phyloP scores from a whole-genome alignment of 1,140 invertebrate genomes.

The Drosophila sulfurigaster region DNA sequence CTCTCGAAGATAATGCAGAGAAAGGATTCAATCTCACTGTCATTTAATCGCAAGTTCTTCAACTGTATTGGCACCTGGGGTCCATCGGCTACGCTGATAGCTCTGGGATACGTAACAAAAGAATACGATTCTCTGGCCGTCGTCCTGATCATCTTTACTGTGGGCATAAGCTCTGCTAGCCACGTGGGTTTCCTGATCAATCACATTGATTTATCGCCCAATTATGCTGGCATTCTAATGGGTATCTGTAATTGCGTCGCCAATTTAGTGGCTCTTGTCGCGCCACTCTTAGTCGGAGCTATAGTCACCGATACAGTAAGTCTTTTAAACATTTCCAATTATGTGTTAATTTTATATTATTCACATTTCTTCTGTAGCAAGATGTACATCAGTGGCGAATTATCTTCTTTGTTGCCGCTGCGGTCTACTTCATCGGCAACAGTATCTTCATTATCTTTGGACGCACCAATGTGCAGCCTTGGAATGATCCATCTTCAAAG shows the following conservation, averaged over 20 bases:
- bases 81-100: conserved; percentile 87
- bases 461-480: conserved; percentile 87
- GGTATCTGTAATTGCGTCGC: conserved; percentile 90
- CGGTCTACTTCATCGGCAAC: conserved; percentile 89
- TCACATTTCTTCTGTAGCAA: conserved; percentile 66
- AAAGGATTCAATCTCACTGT: conserved; percentile 86
- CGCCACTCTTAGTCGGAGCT: conserved; percentile 87
- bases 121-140: conserved; percentile 86
- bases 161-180: conserved; percentile 90
- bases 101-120: conserved; percentile 87
- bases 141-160: conserved; percentile 88
- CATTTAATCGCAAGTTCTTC: conserved; percentile 87
- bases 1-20: conserved; percentile 87
- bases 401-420: conserved; percentile 90
- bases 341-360: no score
- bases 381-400: conserved; percentile 88
- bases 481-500: conserved; percentile 86
- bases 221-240: conserved; percentile 89
- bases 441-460: conserved; percentile 89
- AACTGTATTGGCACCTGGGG: conserved; percentile 88
- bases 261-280: conserved; percentile 90
- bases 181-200: conserved; percentile 89
- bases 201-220: conserved; percentile 91
- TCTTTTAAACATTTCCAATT: neutral
- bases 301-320: conserved; percentile 88